Percentiles rank a stretch among this genome's conserved stretches.
Evolutionary conservation across 2,888 invertebrate genomes (phyloP).

Genomic region (Apodemia mormo): DNA sequence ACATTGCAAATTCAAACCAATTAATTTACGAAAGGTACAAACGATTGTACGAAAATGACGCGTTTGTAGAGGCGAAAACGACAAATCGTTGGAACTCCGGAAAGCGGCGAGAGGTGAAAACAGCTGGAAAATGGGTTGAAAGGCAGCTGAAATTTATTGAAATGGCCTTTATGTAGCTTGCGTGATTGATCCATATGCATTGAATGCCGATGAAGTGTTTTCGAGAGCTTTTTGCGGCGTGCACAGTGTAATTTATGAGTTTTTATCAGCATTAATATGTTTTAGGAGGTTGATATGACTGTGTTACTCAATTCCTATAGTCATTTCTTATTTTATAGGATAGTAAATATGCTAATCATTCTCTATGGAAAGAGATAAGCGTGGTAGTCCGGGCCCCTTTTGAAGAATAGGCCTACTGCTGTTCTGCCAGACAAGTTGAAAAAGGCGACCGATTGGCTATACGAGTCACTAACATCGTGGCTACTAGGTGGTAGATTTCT

Average conservation of each 20-base stretch:
- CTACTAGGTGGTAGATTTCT: too few relatives aligned
- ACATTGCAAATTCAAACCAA: conserved; percentile 25
- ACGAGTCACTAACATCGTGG: too few relatives aligned
- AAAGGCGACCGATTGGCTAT: too few relatives aligned
- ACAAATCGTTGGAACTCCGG: conserved; percentile 46
- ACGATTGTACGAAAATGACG: conserved; percentile 29
- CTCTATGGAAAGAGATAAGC: too few relatives aligned
- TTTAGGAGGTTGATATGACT: background rate
- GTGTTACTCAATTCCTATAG: background rate
- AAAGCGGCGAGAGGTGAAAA: conserved; percentile 62
- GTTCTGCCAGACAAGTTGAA: too few relatives aligned
- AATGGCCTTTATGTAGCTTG: conserved; percentile 47
- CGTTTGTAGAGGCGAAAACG: conserved; percentile 39
- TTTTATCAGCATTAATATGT: conserved; percentile 19
- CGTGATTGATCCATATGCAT: conserved; percentile 59
- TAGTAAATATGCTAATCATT: too few relatives aligned
- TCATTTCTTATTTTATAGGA: too few relatives aligned
- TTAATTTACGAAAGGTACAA: conserved; percentile 25
- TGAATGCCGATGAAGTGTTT: conserved; percentile 46
- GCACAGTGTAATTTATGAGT: conserved; percentile 28
- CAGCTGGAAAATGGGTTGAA: conserved; percentile 66
- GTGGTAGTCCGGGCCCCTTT: too few relatives aligned
- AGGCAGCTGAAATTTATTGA: conserved; percentile 59
- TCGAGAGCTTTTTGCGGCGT: conserved; percentile 32
- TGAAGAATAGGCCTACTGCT: too few relatives aligned